A percentile compares a stretch with the other conserved stretches of the same genome.
Conservation (phyloP, 1,140 invertebrate species). For the Tribolium madens region DNA sequence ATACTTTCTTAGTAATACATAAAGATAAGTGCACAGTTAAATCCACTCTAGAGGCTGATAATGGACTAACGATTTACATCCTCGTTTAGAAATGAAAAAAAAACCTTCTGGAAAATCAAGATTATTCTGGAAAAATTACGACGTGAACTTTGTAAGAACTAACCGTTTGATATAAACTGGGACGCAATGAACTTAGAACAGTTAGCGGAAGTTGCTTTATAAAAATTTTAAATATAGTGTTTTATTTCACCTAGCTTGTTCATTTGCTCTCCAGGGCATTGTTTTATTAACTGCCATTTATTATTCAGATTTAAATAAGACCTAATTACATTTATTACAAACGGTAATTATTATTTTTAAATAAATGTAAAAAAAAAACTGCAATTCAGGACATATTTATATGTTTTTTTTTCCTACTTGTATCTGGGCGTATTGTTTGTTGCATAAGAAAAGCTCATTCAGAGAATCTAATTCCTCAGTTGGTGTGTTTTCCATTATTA, state of each 20-base stretch:
- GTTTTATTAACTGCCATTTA: background rate
- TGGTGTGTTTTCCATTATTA: too few species aligned
- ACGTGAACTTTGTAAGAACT: background rate
- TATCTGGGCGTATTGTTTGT: background rate
- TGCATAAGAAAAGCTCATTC: background rate
- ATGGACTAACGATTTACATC: too few species aligned
- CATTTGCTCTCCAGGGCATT: background rate
- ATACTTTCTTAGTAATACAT: too few species aligned
- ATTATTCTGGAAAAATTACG: background rate
- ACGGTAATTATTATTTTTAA: background rate
- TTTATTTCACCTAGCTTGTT: background rate
- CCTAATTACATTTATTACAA: background rate
- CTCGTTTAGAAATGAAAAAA: background rate
- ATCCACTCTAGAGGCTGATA: too few species aligned
- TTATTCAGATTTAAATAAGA: background rate
- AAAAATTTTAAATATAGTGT: background rate
- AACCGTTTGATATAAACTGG: background rate
- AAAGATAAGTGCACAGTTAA: too few species aligned
- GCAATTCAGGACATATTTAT: too few species aligned
- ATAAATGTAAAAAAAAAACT: too few species aligned
- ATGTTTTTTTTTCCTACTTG: too few species aligned
- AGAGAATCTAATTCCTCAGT: background rate
- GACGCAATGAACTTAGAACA: background rate
- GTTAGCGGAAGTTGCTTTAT: background rate
- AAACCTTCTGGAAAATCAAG: background rate